Percentiles rank a stretch among this genome's conserved stretches.
phyloP scores from a whole-genome alignment of 2,888 invertebrate genomes.

The Andrena fulva region DNA sequence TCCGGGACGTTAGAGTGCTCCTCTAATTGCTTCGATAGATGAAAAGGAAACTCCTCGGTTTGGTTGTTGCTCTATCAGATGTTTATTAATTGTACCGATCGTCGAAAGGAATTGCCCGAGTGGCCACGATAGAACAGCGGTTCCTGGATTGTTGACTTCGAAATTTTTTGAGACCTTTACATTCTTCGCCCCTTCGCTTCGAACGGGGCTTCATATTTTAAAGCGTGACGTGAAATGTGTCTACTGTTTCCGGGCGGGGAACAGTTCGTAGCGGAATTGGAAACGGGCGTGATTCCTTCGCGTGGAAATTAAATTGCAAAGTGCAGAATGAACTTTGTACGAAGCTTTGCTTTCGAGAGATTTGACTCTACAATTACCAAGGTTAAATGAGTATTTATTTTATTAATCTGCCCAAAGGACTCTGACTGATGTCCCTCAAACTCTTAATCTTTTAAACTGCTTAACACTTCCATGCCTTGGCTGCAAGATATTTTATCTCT shows the following conservation, averaged over 20 bases:
- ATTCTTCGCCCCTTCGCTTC: not conserved
- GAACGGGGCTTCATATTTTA: not conserved
- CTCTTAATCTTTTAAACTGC: too few species aligned
- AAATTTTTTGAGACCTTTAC: not conserved
- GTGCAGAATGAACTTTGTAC: not conserved
- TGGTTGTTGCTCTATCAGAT: slow-evolving; percentile 64
- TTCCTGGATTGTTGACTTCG: slow-evolving; percentile 1
- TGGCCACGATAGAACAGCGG: slow-evolving; percentile 18
- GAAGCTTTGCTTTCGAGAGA: too few species aligned
- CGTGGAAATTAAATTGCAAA: slow-evolving; percentile 1
- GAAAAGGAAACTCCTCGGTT: slow-evolving; percentile 53
- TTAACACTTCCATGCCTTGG: too few species aligned
- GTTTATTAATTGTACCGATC: slow-evolving; percentile 62
- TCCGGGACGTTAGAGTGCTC: slow-evolving; percentile 25
- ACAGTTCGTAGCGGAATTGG: not conserved
- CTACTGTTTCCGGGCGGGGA: not conserved
- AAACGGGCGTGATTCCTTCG: not conserved
- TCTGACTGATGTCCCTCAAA: too few species aligned
- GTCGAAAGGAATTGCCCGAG: slow-evolving; percentile 28
- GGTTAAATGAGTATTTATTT: too few species aligned
- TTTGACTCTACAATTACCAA: too few species aligned
- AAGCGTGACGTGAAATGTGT: not conserved
- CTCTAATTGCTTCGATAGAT: slow-evolving; percentile 47
- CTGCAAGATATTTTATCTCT: too few species aligned
- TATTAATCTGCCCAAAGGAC: too few species aligned